Conservation (phyloP, 2,797 vertebrate species). For the Sebastes paucispinis region DNA sequence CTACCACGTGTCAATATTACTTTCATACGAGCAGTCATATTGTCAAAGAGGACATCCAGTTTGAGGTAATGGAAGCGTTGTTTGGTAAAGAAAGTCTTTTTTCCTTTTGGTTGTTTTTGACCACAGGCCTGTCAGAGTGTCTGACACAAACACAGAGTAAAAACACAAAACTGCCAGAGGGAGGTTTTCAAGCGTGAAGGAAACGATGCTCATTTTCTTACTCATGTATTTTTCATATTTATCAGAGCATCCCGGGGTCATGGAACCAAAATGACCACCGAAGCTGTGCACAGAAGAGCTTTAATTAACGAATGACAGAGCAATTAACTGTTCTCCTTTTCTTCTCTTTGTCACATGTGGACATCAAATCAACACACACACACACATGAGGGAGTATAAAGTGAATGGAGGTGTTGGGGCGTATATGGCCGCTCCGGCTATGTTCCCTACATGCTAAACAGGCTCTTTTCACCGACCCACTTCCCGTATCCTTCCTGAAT, state of each 20-base stretch:
- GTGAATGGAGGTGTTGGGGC: conserved; percentile 34
- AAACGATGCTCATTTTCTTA: background rate
- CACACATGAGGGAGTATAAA: background rate
- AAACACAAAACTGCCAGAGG: background rate
- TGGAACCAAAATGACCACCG: background rate
- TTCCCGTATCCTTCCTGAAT: conserved; percentile 56
- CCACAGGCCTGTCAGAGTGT: background rate
- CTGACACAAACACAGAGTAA: background rate
- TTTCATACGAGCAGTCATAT: background rate
- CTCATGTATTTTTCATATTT: conserved; percentile 11
- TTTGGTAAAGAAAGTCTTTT: background rate
- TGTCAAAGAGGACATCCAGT: background rate
- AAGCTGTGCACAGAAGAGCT: background rate
- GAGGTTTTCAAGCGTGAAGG: background rate
- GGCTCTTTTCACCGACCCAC: conserved; percentile 36
- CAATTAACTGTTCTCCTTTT: background rate
- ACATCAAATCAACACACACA: background rate
- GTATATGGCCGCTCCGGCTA: background rate
- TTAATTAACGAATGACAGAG: background rate
- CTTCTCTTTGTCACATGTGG: background rate
- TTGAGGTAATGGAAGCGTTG: background rate
- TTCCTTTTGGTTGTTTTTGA: background rate
- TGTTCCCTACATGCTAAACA: conserved; percentile 42
- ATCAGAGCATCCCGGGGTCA: background rate
- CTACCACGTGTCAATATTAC: background rate